These are phyloP conservation scores for Tangara arthus DNA, from an alignment of 2,797 vertebrate genomes.

Conservation along the genomic window DNA sequence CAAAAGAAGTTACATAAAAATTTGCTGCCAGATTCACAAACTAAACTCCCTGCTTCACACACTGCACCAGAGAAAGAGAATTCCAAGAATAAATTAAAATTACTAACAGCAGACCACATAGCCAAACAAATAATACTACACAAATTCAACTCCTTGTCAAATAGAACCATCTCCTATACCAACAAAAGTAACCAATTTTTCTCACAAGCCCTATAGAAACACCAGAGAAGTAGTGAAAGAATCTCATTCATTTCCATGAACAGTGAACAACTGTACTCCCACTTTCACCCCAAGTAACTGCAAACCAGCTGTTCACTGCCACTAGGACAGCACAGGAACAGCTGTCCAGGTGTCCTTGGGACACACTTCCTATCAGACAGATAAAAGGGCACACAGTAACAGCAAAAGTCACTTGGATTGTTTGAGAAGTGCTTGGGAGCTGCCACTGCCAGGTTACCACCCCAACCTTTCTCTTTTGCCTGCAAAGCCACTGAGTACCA, in stretches of 20 bases:
- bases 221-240: background rate
- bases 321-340: background rate
- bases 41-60: background rate
- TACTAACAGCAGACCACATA: background rate
- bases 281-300: background rate
- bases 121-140: background rate
- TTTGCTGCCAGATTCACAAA: background rate
- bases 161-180: background rate
- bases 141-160: background rate
- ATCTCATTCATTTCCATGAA: background rate
- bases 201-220: background rate
- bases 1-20: background rate
- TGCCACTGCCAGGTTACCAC: background rate
- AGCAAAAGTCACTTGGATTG: background rate
- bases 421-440: background rate
- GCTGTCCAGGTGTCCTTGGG: background rate
- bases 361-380: background rate
- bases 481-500: background rate
- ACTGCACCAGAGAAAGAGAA: background rate
- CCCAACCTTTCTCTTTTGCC: background rate
- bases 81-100: background rate
- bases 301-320: background rate
- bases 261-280: background rate
- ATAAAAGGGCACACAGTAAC: background rate
- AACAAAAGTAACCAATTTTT: background rate